Base-by-base conservation (phyloP, 2,888 invertebrate genomes). In the Dyspetes luteomarginatus region DNA sequence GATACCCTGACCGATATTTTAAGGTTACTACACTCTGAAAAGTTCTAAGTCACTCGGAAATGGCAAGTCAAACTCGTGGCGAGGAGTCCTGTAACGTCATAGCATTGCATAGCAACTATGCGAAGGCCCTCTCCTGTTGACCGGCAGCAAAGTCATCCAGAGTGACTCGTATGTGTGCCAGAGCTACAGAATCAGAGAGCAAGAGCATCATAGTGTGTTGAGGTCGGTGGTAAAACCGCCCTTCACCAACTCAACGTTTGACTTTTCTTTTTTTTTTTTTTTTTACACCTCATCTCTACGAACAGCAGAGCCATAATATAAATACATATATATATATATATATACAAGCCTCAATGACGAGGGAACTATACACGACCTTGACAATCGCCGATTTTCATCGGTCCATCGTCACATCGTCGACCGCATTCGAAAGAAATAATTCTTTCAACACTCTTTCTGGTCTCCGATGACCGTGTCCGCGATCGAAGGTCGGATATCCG, bases 21-120 rank as follows among this genome's bases (percentile, higher is more conserved):
- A 48, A 43, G 56, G 56, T 75, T 58, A 50, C 50, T 64, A 36
- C 55, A 30, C 41, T 75, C 22, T 26, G 65, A 41, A 50, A 56
- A 69, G 26, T 55, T 26, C 64, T 28, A n/a, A 43, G 55, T 50
- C 52, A 78, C 64, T 65, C 50, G 58, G 56, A 90, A 91, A 89
- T 88, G 90, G 90, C 90, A 89, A 90, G 87, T 88, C 85, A 86
- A 87, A 90, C 86, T 83, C 87, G 84, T 87, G 85, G 86, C 88
- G 86, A 83, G 86, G 43, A 36, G 5, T 58, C 62, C 48, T 17
- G 58, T 87, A 89, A 58, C 89, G 90, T 91, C 91, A 90, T 90
- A 90, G 85, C 90, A 90, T 90, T 90, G 91, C 89, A 88, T 88
- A 88, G 91, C 90, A 90, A 89, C 87, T 88, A 88, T 88, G 41